Evolutionary conservation across 2,797 vertebrate species (phyloP).

Genomic region (Huso huso): DNA sequence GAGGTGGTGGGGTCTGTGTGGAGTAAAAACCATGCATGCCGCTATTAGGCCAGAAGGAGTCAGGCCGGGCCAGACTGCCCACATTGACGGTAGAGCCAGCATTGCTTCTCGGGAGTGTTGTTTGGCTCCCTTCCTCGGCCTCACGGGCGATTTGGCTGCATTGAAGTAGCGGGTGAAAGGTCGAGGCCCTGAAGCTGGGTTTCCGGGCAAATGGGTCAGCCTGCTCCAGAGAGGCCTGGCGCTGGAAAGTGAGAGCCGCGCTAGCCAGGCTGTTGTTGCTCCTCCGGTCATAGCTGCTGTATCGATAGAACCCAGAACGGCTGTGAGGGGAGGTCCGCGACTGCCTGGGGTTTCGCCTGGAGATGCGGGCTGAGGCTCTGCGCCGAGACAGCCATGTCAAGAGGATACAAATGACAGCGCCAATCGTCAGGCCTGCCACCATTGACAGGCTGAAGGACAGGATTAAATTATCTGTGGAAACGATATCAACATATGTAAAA

Average conservation of each 20-base stretch:
- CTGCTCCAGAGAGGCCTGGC: conserved; percentile 77
- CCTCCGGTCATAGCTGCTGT: conserved; percentile 79
- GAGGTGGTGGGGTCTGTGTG: conserved; percentile 79
- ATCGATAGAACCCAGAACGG: conserved; percentile 80
- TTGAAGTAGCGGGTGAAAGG: conserved; percentile 90
- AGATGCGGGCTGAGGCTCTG: conserved; percentile 83
- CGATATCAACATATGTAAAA: neutral
- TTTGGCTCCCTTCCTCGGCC: conserved; percentile 73
- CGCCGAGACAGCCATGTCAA: conserved; percentile 79
- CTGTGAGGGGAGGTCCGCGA: conserved; percentile 45
- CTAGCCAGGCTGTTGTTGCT: conserved; percentile 83
- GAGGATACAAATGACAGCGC: conserved; percentile 73
- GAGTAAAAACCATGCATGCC: conserved; percentile 61
- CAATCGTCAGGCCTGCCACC: conserved; percentile 77
- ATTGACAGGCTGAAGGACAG: conserved; percentile 89
- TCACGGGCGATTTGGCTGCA: conserved; percentile 81
- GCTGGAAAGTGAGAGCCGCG: conserved; percentile 85
- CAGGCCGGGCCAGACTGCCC: conserved; percentile 56
- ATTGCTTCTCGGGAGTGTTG: conserved; percentile 67
- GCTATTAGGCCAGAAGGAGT: conserved; percentile 83
- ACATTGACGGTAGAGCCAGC: conserved; percentile 41
- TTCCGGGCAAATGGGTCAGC: conserved; percentile 79
- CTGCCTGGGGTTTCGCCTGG: conserved; percentile 62
- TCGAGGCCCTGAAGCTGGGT: conserved; percentile 86
- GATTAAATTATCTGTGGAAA: conserved; percentile 67